Evolutionary conservation across 2,113 vertebrate species (phyloP).

Genomic region (Oceanodroma tethys): DNA sequence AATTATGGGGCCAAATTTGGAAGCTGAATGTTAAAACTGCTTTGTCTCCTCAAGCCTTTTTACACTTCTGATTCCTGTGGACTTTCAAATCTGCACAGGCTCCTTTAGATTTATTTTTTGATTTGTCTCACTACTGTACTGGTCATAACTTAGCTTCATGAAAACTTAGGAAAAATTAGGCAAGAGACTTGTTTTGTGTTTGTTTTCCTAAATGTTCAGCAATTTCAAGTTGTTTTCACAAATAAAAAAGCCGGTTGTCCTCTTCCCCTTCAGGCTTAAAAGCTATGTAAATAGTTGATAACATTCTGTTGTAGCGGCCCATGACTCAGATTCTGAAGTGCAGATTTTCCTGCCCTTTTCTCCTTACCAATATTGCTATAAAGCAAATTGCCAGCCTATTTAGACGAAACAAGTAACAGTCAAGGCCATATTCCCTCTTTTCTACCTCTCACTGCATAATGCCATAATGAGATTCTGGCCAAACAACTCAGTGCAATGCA

Average conservation of each 20-base stretch:
- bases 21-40: background rate
- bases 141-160: background rate
- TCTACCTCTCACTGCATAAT: background rate
- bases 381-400: background rate
- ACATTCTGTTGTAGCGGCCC: background rate
- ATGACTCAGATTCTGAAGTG: constrained; percentile 5
- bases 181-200: background rate
- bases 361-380: background rate
- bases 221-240: background rate
- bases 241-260: background rate
- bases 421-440: constrained; percentile 31
- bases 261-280: background rate
- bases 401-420: background rate
- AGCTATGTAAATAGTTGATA: background rate
- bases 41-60: background rate
- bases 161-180: background rate
- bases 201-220: background rate
- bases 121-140: background rate
- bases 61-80: background rate
- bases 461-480: constrained; percentile 11
- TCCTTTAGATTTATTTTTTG: background rate
- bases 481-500: background rate
- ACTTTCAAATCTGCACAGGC: background rate
- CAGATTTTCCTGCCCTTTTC: constrained; percentile 3
- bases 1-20: background rate